Evolutionary conservation across 1,140 invertebrate species (phyloP), one percentile per base, ranked within the genome.

Genomic region (Patella vulgata): DNA sequence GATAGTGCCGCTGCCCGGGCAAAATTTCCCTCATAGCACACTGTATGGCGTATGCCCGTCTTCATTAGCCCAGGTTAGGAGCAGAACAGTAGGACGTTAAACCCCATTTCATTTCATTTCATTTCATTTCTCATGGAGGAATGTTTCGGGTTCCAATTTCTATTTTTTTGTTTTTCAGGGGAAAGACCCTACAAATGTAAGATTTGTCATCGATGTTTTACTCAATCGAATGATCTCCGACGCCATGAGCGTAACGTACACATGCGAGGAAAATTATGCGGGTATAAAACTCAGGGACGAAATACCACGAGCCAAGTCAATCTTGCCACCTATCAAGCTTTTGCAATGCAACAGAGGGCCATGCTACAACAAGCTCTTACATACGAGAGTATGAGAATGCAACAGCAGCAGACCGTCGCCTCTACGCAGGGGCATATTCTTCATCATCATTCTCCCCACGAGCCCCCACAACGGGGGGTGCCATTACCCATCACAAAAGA

Each of bases 191-290:
- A 81, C 63, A 79, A 81, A 56, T 81, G 79, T 60, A 81, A 81
- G 62, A 80, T 81, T 39, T 81, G 79, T 64, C 77, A 78, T 60
- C 65, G 79, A 36, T 78, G 78, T 54, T 79, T 81, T 63, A 81
- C 79, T 14, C 79, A 81, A 63, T 79, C 77, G 23, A 81, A 81
- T 63, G 79, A 81, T 60, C 59, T 81, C 14, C 64, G 79, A 33
- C 68, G 79, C 36, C 79, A 81, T 66, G 79, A 81, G 56, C 65
- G 79, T 17, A 81, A 81, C 67, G 79, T 81, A 2, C 79, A 81
- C 68, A 79, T 79, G 79, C 67, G 79, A 19, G 77, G 77, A 3
- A 79, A 79, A 59, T 21, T 79, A 6, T 71, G 73, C 55, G 74
- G 72, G 50, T 79, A 78, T 64, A 72, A 73, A 53, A 69, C 55